A percentile compares a stretch with the other conserved stretches of the same genome.
phyloP scores from a whole-genome alignment of 2,888 invertebrate species.

The Rhingia campestris region DNA sequence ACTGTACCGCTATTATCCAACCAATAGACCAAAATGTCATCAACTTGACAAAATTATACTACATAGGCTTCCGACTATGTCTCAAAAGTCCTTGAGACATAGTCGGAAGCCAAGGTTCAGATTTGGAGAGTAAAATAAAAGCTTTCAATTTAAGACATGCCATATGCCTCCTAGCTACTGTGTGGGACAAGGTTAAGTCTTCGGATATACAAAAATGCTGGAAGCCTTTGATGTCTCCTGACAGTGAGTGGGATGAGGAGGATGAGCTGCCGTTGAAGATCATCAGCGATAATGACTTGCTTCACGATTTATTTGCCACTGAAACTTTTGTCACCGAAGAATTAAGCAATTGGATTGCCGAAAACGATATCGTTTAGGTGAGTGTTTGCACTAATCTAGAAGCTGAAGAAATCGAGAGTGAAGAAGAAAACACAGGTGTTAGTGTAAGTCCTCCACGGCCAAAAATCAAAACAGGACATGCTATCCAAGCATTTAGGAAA shows the following conservation, averaged over 20 bases:
- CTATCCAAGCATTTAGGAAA: constrained; percentile 14
- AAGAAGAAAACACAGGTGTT: constrained; percentile 4
- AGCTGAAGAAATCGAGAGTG: no score
- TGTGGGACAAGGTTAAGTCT: constrained; percentile 18
- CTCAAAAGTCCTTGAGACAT: no score
- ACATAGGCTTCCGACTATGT: no score
- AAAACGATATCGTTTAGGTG: constrained; percentile 7
- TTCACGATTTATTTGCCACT: constrained; percentile 18
- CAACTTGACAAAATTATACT: constrained; percentile 26
- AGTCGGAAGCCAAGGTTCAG: no score
- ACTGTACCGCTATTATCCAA: constrained; percentile 69
- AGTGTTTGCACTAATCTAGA: constrained; percentile 10
- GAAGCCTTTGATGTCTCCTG: constrained; percentile 17
- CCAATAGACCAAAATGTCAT: constrained; percentile 74
- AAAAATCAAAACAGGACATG: constrained; percentile 14
- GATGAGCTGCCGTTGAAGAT: no score
- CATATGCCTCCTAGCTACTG: no score
- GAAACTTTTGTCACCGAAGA: constrained; percentile 17
- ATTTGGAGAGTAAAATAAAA: no score
- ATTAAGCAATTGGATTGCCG: constrained; percentile 16
- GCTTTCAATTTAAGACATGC: no score
- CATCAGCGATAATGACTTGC: constrained; percentile 25
- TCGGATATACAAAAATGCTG: constrained; percentile 15
- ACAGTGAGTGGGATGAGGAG: constrained; percentile 23
- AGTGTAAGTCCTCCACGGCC: constrained; percentile 16